Evolutionary conservation across 1,140 invertebrate species (phyloP).

Genomic region (Heliconius melpomene): DNA sequence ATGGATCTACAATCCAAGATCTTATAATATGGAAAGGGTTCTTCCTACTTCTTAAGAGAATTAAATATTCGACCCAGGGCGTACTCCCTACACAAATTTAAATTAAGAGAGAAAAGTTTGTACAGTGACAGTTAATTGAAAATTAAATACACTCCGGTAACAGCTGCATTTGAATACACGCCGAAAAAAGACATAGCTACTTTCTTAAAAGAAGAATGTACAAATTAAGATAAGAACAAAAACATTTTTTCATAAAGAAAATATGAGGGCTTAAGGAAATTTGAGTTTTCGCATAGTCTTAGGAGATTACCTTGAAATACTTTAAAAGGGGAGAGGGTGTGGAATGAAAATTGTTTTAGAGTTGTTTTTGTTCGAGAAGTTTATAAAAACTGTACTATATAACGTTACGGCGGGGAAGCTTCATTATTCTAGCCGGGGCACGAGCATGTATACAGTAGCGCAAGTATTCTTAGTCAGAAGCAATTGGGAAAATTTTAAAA

Average conservation of each 20-base stretch:
- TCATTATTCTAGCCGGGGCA: slow-evolving; percentile 27
- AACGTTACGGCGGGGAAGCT: slow-evolving; percentile 26
- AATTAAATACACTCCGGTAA: slow-evolving; percentile 36
- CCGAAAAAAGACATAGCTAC: slow-evolving; percentile 27
- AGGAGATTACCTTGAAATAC: slow-evolving; percentile 74
- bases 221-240: slow-evolving; percentile 43
- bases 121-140: slow-evolving; percentile 37
- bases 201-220: slow-evolving; percentile 32
- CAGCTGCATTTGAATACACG: slow-evolving; percentile 36
- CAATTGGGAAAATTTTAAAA: background rate
- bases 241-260: slow-evolving; percentile 60
- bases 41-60: background rate
- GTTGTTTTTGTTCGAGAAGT: slow-evolving; percentile 59
- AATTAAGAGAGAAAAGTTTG: slow-evolving; percentile 38
- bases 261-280: slow-evolving; percentile 69
- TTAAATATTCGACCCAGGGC: slow-evolving; percentile 22
- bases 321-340: slow-evolving; percentile 60
- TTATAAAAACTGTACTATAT: slow-evolving; percentile 48
- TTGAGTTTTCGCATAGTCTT: slow-evolving; percentile 70
- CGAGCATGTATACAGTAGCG: slow-evolving; percentile 5
- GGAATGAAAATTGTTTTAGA: slow-evolving; percentile 63
- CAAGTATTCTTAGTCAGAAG: slow-evolving; percentile 27
- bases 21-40: background rate
- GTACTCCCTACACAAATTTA: slow-evolving; percentile 31
- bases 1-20: background rate